Evolutionary conservation across 2,888 invertebrate genomes (phyloP), one percentile per base, ranked within the genome.

Genomic region (Drosophila fungiperda): DNA sequence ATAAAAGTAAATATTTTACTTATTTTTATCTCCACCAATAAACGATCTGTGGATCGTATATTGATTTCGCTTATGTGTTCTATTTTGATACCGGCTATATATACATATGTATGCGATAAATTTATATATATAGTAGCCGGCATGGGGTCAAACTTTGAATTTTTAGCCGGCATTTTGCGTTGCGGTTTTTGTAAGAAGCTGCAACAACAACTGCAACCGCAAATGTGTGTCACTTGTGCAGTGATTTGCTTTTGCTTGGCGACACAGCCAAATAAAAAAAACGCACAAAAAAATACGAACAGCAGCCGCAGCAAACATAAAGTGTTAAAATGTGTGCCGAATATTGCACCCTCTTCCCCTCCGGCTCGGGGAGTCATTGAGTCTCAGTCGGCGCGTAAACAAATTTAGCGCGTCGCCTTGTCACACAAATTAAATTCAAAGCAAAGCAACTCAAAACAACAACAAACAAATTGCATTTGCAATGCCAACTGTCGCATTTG

Each of bases 391-490:
- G 45, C 80, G 49, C 80, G 82, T 76, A 87, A 87, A 89, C 88
- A 89, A 81, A 90, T 77, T 80, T 76, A 78, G 78, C 85, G 82
- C 79, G 75, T 90, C 71, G 87, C 88, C 90, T 90, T 90, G 90
- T 87, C 88, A 76, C 88, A 87, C 71, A 76, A 82, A 90, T 76
- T 69, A 78, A 85, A 82, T 80, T 73, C 70, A 67, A 87, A 89
- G 71, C 70, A 67, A 87, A 89, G 71, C 82, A 76, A 81, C 60
- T 74, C 85, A 64, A 59, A 54, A 45, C 73, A 68, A 59, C 64
- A 68, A 78, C 66, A 78, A 32, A 52, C 62, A 59, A 66, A 32
- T 26, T 36, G 61, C 68, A 72, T 73, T 76, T 62, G 70, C 80
- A 82, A 76, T 82, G 76, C 76, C 79, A 84, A 84, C 82, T 73